A percentile compares a stretch with the other conserved stretches of the same genome.
Conservation (phyloP, 2,797 vertebrate genomes). For the Cyclura pinguis region DNA sequence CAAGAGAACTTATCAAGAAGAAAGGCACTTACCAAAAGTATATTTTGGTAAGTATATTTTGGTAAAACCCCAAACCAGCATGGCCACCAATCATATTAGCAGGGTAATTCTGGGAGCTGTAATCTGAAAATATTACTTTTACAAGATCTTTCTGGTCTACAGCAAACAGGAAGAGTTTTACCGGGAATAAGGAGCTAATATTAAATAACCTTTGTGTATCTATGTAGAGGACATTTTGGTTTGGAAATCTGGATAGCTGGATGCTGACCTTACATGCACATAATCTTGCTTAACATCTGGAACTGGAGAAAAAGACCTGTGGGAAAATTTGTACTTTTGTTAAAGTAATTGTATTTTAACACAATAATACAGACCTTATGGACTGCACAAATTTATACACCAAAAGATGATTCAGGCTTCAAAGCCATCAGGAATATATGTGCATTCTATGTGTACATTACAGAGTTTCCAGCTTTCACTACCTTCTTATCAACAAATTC, state of each 20-base stretch:
- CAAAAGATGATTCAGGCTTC: not conserved
- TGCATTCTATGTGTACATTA: not conserved
- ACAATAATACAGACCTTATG: not conserved
- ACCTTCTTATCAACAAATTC: not conserved
- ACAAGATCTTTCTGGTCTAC: not conserved
- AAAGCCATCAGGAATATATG: not conserved
- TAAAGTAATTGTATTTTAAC: not conserved
- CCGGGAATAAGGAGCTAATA: not conserved
- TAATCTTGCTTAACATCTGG: not conserved
- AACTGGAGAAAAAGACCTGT: not conserved
- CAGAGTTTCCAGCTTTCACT: not conserved
- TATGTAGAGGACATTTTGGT: not conserved
- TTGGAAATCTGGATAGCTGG: not conserved
- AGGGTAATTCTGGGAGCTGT: no score
- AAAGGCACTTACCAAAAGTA: not conserved
- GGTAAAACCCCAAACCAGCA: not conserved
- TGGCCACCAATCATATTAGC: no score
- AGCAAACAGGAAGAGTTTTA: not conserved
- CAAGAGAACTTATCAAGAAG: not conserved
- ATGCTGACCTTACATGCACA: not conserved
- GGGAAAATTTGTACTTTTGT: not conserved
- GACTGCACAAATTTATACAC: not conserved
- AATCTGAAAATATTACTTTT: no score
- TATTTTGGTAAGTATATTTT: not conserved
- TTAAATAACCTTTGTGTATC: not conserved